A percentile compares a stretch with the other conserved stretches of the same genome.
Conservation (phyloP, 1,140 invertebrate species). For the Drosophila sucinea region DNA sequence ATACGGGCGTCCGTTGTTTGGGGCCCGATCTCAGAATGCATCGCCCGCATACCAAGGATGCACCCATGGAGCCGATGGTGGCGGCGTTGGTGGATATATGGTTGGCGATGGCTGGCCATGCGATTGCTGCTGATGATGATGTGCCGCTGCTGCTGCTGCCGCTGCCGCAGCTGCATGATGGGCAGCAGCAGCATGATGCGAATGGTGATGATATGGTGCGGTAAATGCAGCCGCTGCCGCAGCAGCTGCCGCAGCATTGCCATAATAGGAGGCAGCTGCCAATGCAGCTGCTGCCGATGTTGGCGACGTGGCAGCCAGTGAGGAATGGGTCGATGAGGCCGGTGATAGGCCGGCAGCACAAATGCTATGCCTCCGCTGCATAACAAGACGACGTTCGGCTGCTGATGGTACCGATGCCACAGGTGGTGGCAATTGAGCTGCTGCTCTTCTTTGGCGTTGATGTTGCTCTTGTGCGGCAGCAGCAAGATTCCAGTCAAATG, state of each 20-base stretch:
- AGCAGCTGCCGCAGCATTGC: conserved; percentile 50
- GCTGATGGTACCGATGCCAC: conserved; percentile 29
- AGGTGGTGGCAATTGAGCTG: conserved; percentile 29
- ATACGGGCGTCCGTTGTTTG: neutral
- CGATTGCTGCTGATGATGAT: conserved; percentile 42
- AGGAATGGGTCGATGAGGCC: conserved; percentile 54
- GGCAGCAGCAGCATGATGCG: conserved; percentile 35
- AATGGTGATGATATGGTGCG: conserved; percentile 46
- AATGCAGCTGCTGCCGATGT: conserved; percentile 58
- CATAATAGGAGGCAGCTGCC: conserved; percentile 62
- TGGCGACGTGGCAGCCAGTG: conserved; percentile 48
- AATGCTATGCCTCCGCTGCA: conserved; percentile 65
- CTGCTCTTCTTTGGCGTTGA: conserved; percentile 22
- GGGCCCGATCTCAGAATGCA: conserved; percentile 59
- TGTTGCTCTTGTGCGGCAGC: conserved; percentile 20
- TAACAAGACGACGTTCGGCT: conserved; percentile 46
- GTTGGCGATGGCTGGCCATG: conserved; percentile 82
- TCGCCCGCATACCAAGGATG: conserved; percentile 83
- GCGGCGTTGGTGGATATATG: conserved; percentile 82
- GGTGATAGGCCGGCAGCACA: conserved; percentile 65
- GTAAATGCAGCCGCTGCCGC: conserved; percentile 52
- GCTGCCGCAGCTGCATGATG: conserved; percentile 58
- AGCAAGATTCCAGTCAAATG: conserved; percentile 13
- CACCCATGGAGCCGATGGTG: conserved; percentile 82
- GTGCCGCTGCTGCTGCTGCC: conserved; percentile 58